phyloP scores from a whole-genome alignment of 2,888 invertebrate species.

The Chrysolina haemoptera region DNA sequence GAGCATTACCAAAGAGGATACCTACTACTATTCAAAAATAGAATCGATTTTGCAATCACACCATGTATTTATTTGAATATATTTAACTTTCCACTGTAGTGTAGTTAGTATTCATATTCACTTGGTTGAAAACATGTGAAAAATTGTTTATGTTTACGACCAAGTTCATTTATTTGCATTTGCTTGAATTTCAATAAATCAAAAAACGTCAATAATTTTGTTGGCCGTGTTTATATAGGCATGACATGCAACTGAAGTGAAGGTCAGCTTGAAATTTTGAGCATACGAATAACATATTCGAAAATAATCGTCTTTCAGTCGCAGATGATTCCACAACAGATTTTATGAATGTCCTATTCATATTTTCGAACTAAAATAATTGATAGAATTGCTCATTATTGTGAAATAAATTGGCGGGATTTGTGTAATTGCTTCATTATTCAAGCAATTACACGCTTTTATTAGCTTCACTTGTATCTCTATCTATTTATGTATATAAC shows the following conservation, averaged over 20 bases:
- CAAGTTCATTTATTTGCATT: background rate
- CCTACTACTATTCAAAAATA: too few relatives aligned
- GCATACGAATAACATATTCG: background rate
- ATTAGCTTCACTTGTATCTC: too few relatives aligned
- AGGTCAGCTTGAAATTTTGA: background rate
- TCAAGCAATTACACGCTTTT: too few relatives aligned
- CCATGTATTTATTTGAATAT: background rate
- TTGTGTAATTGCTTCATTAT: background rate
- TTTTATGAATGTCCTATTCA: too few relatives aligned
- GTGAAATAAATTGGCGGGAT: background rate
- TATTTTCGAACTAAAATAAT: too few relatives aligned
- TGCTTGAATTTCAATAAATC: background rate
- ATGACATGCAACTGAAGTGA: constrained; percentile 5
- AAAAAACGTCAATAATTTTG: background rate
- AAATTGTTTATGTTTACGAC: background rate
- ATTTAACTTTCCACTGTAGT: background rate
- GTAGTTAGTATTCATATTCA: too few relatives aligned
- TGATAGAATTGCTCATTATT: background rate
- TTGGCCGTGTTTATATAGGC: background rate
- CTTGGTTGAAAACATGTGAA: background rate
- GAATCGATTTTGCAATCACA: too few relatives aligned
- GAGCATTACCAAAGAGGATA: too few relatives aligned
- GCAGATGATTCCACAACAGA: too few relatives aligned
- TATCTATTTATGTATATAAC: too few relatives aligned
- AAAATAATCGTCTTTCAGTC: too few relatives aligned